Percentiles rank a stretch among this genome's conserved stretches.
These are phyloP conservation scores for Cnemophilus loriae DNA, from an alignment of 2,113 vertebrate genomes.

Conservation along the genomic window DNA sequence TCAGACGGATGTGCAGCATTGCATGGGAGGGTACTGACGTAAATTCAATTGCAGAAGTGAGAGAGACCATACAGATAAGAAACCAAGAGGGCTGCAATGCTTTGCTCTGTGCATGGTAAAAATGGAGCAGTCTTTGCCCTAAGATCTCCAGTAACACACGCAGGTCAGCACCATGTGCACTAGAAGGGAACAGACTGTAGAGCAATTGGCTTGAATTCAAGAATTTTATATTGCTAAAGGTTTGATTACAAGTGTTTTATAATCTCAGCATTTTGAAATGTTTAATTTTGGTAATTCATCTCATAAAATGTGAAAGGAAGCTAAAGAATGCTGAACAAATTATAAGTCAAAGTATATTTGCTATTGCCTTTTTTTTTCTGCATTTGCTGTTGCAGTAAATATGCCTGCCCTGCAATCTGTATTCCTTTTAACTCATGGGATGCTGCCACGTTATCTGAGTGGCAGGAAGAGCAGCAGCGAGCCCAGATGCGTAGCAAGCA, in stretches of 20 bases:
- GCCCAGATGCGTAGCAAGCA: neutral
- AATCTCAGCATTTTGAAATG: constrained; percentile 11
- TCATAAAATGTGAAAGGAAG: neutral
- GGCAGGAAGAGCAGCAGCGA: neutral
- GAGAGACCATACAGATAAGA: neutral
- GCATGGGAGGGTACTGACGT: neutral
- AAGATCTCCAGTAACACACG: neutral
- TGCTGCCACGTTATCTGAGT: neutral
- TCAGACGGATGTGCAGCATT: neutral
- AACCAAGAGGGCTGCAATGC: neutral
- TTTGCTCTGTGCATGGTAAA: neutral
- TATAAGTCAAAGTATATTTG: neutral
- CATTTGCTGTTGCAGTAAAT: neutral
- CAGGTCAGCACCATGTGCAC: neutral
- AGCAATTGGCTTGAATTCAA: neutral
- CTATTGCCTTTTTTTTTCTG: neutral
- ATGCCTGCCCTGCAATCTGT: neutral
- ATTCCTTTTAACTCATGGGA: neutral
- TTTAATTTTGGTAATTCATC: constrained; percentile 7
- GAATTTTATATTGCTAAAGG: neutral
- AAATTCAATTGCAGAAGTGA: neutral
- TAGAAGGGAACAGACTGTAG: neutral
- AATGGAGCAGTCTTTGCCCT: neutral
- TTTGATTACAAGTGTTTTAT: neutral
- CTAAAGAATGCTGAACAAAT: neutral